Percentiles rank a stretch among this genome's conserved stretches.
Evolutionary conservation across 1,140 invertebrate genomes (phyloP).

Genomic region (Leptestheria dahalacensis): DNA sequence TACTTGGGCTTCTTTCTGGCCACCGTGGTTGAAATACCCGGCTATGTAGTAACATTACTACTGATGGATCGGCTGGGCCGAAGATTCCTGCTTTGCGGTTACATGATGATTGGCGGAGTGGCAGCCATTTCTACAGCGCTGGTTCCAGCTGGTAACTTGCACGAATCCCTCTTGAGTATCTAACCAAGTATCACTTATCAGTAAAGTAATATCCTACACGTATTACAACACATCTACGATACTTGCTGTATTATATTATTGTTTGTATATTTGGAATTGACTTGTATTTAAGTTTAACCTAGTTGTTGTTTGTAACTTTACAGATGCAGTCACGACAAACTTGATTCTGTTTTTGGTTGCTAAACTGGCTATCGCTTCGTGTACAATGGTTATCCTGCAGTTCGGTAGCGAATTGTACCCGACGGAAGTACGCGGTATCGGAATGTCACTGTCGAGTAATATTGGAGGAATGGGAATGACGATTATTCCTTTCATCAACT

Average conservation of each 20-base stretch:
- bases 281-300: no score
- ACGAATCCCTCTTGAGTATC: no score
- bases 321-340: slow-evolving; percentile 40
- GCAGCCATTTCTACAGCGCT: slow-evolving; percentile 64
- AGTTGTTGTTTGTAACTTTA: no score
- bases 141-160: slow-evolving; percentile 53
- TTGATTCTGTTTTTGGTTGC: slow-evolving; percentile 58
- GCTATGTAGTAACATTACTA: slow-evolving; percentile 19
- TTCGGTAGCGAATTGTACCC: slow-evolving; percentile 66
- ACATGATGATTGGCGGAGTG: slow-evolving; percentile 64
- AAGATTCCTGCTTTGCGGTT: slow-evolving; percentile 28
- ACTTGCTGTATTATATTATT: no score
- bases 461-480: slow-evolving; percentile 56
- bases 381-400: slow-evolving; percentile 60
- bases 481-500: slow-evolving; percentile 59
- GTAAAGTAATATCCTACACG: no score
- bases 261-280: no score
- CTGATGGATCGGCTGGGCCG: slow-evolving; percentile 19
- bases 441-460: slow-evolving; percentile 54
- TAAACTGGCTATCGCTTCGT: slow-evolving; percentile 71
- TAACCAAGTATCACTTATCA: no score
- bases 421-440: slow-evolving; percentile 56
- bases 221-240: no score
- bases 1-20: slow-evolving; percentile 22
- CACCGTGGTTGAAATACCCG: slow-evolving; percentile 22